Evolutionary conservation across 2,797 vertebrate species (phyloP).

Genomic region (Halcyon smyrnensis): DNA sequence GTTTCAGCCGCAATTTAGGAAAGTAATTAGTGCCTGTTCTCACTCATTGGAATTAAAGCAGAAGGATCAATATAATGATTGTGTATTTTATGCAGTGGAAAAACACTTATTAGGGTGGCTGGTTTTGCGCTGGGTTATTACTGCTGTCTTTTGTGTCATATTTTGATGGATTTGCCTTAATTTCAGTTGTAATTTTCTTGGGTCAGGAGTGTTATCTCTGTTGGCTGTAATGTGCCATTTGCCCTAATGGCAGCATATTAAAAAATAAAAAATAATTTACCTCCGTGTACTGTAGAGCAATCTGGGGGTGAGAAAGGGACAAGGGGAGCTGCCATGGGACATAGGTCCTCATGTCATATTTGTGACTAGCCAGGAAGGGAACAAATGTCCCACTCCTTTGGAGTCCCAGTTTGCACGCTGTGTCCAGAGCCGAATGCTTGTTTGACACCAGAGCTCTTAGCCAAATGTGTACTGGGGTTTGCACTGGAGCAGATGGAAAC

Average conservation of each 20-base stretch:
- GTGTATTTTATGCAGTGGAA: slow-evolving; percentile 60
- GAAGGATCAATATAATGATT: slow-evolving; percentile 63
- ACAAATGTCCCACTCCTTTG: neutral
- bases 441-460: neutral
- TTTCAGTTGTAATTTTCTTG: slow-evolving; percentile 59
- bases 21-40: slow-evolving; percentile 65
- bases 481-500: slow-evolving; percentile 21
- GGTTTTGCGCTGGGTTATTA: slow-evolving; percentile 40
- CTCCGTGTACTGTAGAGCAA: neutral
- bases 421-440: neutral
- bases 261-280: neutral
- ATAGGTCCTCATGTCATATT: neutral
- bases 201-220: neutral
- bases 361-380: neutral
- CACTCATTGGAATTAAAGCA: slow-evolving; percentile 56
- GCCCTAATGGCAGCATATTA: slow-evolving; percentile 25
- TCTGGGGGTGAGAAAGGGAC: neutral
- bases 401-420: neutral
- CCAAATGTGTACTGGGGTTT: neutral
- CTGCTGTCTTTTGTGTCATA: slow-evolving; percentile 40
- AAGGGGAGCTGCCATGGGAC: neutral
- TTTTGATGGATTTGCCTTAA: slow-evolving; percentile 59
- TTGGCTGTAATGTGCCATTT: slow-evolving; percentile 2
- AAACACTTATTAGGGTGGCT: slow-evolving; percentile 42
- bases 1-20: slow-evolving; percentile 55